Conservation (phyloP, 2,888 invertebrate genomes). For the Halictus ligatus region DNA sequence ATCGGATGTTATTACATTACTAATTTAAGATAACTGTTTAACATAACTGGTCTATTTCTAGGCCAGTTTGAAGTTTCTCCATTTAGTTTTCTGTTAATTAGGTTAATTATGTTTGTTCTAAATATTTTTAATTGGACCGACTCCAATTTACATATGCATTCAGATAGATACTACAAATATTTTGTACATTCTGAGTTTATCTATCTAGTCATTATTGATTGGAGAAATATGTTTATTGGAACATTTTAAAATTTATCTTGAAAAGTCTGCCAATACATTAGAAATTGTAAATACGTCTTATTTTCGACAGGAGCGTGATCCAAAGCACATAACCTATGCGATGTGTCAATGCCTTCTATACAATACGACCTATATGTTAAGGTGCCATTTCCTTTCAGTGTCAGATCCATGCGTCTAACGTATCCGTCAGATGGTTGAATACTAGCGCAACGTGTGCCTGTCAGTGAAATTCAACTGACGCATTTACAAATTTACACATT, state of each 20-base stretch:
- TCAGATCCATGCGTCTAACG: neutral
- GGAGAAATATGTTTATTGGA: neutral
- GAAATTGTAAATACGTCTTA: neutral
- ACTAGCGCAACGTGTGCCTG: neutral
- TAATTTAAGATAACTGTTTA: too few relatives aligned
- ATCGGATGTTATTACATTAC: neutral
- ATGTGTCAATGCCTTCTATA: constrained; percentile 1
- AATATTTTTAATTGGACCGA: too few relatives aligned
- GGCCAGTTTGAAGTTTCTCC: too few relatives aligned
- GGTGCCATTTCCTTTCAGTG: constrained; percentile 8
- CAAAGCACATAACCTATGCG: neutral
- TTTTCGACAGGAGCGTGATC: neutral
- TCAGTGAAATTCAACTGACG: neutral
- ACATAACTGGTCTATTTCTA: too few relatives aligned
- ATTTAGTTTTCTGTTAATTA: too few relatives aligned
- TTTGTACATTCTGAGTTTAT: neutral
- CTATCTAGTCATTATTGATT: neutral
- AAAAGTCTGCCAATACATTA: neutral
- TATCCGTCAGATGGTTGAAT: neutral
- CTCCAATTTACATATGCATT: neutral
- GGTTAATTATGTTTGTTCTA: too few relatives aligned
- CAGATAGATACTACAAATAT: too few relatives aligned
- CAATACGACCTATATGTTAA: neutral
- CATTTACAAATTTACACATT: neutral
- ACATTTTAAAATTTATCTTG: neutral